Base-by-base conservation (phyloP, 2,113 vertebrate genomes). In the Chaenogobius annularis region DNA sequence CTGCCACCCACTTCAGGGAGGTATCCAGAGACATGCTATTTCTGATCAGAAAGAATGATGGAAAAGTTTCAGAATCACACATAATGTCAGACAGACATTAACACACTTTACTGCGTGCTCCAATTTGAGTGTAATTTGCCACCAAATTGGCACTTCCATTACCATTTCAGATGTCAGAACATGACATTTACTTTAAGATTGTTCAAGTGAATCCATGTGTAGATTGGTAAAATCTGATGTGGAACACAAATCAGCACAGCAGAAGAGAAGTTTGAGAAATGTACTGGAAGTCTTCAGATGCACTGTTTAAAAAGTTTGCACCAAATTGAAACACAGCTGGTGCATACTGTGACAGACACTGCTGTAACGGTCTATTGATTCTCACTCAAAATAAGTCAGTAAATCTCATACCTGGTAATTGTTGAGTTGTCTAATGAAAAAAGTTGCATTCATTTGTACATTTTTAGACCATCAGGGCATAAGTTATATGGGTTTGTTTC, bases 101-200 rank as follows among this genome's bases (percentile, higher is more conserved):
- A 69, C 37, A 43, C 55, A 58, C 64, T 67, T 55, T 74, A 68
- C 50, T 37, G 47, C 26, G 40, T 75, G 8, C 67, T 77, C 17
- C 79, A 72, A 9, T 70, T 69, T 35, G 58, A 26, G 20, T 63
- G 55, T 70, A 69, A 63, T 54, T 15, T 43, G 59, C 70, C 68
- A 68, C 62, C 15, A 48, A 48, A 50, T 72, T 20, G 46, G 50
- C 50, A 19, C 35, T 76, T 4, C 4, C 8, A 48, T 71, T 22
- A 23, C 40, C 10, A 14, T 23, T 71, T 67, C 59, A 75, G 69
- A 46, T 13, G 22, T 66, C 26, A n/a, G 6, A 68, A 46, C 56
- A 43, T 11, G 61, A 48, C 56, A 56, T 37, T 71, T 68, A 52
- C 70, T 68, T 59, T 11, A 56, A 1, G 2, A 20, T 2, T 20